Conservation (phyloP, 2,113 vertebrate species). For the Tinamus guttatus region DNA sequence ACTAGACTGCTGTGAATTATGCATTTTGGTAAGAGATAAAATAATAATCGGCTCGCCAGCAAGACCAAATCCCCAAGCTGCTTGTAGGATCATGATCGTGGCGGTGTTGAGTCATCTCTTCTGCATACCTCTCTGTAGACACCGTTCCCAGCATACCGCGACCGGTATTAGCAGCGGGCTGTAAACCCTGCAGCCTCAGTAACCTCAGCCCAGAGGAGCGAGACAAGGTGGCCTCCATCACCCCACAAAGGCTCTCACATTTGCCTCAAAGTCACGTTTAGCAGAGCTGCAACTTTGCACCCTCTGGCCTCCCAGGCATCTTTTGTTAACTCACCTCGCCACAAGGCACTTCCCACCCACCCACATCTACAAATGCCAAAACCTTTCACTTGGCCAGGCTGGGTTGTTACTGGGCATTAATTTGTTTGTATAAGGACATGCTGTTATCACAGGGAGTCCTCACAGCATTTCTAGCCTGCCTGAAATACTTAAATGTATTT, state of each 20-base stretch:
- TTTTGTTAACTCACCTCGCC: not conserved
- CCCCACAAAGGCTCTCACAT: rapidly evolving
- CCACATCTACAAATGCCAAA: not conserved
- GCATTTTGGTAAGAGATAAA: slow-evolving; percentile 52
- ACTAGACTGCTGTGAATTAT: not conserved
- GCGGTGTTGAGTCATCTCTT: slow-evolving; percentile 14
- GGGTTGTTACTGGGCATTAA: not conserved
- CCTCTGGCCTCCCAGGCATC: rapidly evolving
- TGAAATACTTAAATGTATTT: slow-evolving; percentile 11
- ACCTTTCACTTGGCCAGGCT: not conserved
- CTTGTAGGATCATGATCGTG: not conserved
- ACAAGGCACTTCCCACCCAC: not conserved
- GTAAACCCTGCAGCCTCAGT: rapidly evolving
- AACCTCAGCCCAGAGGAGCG: not conserved
- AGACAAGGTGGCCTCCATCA: not conserved
- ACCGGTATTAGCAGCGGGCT: rapidly evolving
- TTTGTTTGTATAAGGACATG: not conserved
- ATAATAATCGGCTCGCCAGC: slow-evolving; percentile 36
- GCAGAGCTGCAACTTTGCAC: rapidly evolving
- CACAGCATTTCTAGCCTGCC: not conserved
- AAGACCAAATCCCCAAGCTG: slow-evolving; percentile 25
- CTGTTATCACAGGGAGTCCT: not conserved
- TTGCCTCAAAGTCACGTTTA: rapidly evolving
- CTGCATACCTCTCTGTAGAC: not conserved
- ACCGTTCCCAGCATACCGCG: not conserved